Evolutionary conservation across 1,140 invertebrate species (phyloP).

Genomic region (Heliconius nattereri): DNA sequence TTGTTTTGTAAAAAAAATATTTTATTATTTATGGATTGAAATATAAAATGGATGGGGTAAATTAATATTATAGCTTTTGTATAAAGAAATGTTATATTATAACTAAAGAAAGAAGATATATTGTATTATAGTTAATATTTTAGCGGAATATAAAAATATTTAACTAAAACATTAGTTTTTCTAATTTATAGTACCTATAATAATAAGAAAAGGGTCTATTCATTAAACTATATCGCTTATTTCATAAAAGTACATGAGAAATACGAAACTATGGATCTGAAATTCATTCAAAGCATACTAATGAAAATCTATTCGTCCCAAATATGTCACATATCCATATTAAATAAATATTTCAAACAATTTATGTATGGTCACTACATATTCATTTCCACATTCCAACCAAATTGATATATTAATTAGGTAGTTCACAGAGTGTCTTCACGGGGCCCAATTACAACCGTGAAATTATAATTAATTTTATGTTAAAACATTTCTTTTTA

Average conservation of each 20-base stretch:
- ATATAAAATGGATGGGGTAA: constrained; percentile 17
- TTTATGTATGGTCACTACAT: not conserved
- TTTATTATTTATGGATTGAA: constrained; percentile 19
- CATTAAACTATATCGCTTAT: too few relatives aligned
- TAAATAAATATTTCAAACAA: constrained; percentile 12
- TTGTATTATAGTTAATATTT: not conserved
- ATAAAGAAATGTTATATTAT: not conserved
- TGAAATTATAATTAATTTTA: not conserved
- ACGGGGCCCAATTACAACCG: not conserved
- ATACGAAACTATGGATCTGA: not conserved
- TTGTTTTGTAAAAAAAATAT: constrained; percentile 35
- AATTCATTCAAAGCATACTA: not conserved
- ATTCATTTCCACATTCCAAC: not conserved
- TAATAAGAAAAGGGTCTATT: too few relatives aligned
- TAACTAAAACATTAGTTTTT: not conserved
- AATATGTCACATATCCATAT: constrained; percentile 7
- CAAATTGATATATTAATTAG: constrained; percentile 14
- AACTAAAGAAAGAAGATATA: too few relatives aligned
- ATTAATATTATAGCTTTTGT: constrained; percentile 10
- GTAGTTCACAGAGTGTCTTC: not conserved
- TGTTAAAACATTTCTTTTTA: not conserved
- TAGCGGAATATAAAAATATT: constrained; percentile 23
- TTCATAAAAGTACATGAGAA: not conserved
- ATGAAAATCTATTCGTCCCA: not conserved
- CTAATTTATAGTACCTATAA: not conserved